Conservation (phyloP, 1,140 invertebrate genomes). For the Drosophila kikkawai region DNA sequence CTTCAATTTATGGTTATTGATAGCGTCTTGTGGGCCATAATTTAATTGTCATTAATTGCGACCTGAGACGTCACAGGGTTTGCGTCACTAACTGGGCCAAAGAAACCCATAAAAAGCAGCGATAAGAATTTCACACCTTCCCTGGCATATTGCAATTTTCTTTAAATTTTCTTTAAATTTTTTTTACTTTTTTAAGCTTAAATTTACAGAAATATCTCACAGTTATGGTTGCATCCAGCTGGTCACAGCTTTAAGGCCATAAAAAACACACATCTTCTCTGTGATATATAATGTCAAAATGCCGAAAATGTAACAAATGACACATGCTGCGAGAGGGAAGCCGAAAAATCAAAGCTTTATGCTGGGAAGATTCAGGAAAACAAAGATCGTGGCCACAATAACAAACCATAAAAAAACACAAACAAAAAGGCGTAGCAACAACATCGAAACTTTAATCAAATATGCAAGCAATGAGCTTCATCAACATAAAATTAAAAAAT, state of each 20-base stretch:
- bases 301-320: slow-evolving; percentile 47
- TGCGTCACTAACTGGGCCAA: slow-evolving; percentile 19
- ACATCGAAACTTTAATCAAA: slow-evolving; percentile 63
- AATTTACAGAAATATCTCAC: slow-evolving; percentile 3
- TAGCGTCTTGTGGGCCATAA: slow-evolving; percentile 18
- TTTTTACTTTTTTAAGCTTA: neutral
- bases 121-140: slow-evolving; percentile 28
- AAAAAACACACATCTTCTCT: slow-evolving; percentile 26
- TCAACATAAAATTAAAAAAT: slow-evolving; percentile 84
- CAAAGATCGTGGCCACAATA: slow-evolving; percentile 15
- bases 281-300: slow-evolving; percentile 63
- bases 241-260: slow-evolving; percentile 26
- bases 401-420: slow-evolving; percentile 40
- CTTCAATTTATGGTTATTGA: slow-evolving; percentile 10
- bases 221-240: slow-evolving; percentile 32
- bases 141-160: slow-evolving; percentile 9
- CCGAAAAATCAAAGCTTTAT: slow-evolving; percentile 46
- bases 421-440: slow-evolving; percentile 16
- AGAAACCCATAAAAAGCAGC: slow-evolving; percentile 3
- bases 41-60: slow-evolving; percentile 26
- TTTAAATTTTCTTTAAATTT: slow-evolving; percentile 3
- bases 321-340: slow-evolving; percentile 40
- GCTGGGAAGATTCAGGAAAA: slow-evolving; percentile 44
- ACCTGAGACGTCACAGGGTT: slow-evolving; percentile 19
- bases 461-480: slow-evolving; percentile 81